Conservation (phyloP, 2,888 invertebrate species). For the Leptopilina drosophilae region DNA sequence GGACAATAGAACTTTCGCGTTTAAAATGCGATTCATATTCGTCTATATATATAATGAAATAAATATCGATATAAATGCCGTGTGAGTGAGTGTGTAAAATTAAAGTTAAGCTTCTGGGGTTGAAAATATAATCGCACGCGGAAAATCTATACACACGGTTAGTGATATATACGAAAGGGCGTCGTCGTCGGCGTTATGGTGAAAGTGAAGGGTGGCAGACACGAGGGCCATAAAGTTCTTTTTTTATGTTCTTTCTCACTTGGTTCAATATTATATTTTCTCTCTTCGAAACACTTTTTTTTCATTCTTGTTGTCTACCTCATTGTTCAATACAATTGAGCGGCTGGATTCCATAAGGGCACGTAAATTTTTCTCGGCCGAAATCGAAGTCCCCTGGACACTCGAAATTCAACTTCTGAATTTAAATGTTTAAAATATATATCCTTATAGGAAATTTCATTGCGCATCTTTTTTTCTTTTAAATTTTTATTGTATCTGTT, state of each 20-base stretch:
- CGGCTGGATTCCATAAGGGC: too few species aligned
- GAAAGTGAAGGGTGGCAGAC: constrained; percentile 37
- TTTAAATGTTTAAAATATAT: too few species aligned
- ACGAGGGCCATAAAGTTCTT: constrained; percentile 1
- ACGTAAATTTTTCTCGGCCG: too few species aligned
- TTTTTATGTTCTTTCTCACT: constrained; percentile 31
- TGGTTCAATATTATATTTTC: constrained; percentile 10
- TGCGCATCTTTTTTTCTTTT: too few species aligned
- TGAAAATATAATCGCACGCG: constrained; percentile 15
- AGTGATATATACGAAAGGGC: constrained; percentile 12
- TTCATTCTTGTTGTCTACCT: background rate
- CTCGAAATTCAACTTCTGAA: too few species aligned
- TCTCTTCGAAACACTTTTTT: constrained; percentile 14
- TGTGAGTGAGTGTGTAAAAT: background rate
- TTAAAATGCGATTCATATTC: background rate
- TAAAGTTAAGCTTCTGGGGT: constrained; percentile 14
- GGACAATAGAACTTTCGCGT: too few species aligned
- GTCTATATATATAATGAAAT: background rate
- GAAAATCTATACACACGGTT: constrained; percentile 38
- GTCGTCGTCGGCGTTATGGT: constrained; percentile 20
- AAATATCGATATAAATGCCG: background rate
- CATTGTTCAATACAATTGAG: background rate
- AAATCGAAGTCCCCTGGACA: too few species aligned
- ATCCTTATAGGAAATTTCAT: too few species aligned
- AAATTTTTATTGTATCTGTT: too few species aligned